Evolutionary conservation across 2,797 vertebrate genomes (phyloP).

Genomic region (Eurystomus glaucurus): DNA sequence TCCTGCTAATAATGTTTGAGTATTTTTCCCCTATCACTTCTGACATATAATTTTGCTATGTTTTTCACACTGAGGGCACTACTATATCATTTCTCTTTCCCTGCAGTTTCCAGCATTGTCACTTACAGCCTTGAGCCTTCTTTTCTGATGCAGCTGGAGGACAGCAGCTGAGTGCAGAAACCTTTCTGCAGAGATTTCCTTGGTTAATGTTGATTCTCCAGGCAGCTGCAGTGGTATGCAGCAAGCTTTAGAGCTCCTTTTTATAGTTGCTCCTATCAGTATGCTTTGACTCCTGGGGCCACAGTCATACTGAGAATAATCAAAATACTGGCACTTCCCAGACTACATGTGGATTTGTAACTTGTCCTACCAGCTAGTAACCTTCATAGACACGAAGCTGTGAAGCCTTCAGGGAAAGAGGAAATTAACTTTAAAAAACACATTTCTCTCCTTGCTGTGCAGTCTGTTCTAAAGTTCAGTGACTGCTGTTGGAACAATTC

Average conservation of each 20-base stretch:
- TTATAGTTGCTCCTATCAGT: conserved; percentile 29
- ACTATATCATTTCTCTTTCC: background rate
- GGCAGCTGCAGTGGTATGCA: background rate
- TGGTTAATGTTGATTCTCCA: conserved; percentile 59
- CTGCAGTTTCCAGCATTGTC: background rate
- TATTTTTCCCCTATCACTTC: background rate
- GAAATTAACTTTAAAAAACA: background rate
- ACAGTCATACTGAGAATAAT: conserved; percentile 35
- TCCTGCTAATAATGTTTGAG: background rate
- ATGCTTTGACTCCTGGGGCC: conserved; percentile 37
- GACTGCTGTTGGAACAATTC: background rate
- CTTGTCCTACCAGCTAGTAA: conserved; percentile 16
- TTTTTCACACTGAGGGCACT: background rate
- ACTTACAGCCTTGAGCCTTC: conserved; percentile 10
- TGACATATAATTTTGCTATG: background rate
- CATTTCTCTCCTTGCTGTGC: background rate
- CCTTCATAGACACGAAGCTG: background rate
- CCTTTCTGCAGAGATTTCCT: conserved; percentile 38
- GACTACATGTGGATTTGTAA: background rate
- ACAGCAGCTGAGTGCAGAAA: conserved; percentile 11
- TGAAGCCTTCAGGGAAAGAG: background rate
- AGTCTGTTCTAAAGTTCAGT: conserved; percentile 27
- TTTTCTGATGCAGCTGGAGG: background rate
- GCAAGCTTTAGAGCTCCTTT: conserved; percentile 39
- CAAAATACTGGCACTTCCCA: conserved; percentile 17